phyloP scores from a whole-genome alignment of 1,140 invertebrate species.

The Bilobella aurantiaca region DNA sequence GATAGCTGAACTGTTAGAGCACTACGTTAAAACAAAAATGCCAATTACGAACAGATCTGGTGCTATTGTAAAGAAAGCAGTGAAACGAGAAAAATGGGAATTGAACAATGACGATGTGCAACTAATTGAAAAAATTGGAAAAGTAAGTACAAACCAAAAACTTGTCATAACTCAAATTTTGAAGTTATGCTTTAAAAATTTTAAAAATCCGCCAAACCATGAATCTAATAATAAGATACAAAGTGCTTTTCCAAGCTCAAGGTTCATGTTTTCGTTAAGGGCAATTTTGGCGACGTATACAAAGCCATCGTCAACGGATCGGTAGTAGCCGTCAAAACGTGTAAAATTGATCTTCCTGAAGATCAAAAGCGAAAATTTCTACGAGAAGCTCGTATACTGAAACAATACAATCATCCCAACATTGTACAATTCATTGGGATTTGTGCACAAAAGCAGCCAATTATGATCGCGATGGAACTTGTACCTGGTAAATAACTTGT shows the following conservation, averaged over 20 bases:
- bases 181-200: not conserved
- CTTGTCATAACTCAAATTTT: too few relatives aligned
- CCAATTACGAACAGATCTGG: constrained; percentile 85
- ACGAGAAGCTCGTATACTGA: constrained; percentile 87
- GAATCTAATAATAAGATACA: too few relatives aligned
- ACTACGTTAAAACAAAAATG: constrained; percentile 69
- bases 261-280: constrained; percentile 47
- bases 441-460: constrained; percentile 93
- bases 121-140: constrained; percentile 85
- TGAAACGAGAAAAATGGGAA: constrained; percentile 88
- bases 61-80: constrained; percentile 71
- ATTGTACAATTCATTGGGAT: constrained; percentile 94
- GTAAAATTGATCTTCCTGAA: constrained; percentile 80
- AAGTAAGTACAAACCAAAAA: too few relatives aligned
- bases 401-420: constrained; percentile 94
- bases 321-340: constrained; percentile 92
- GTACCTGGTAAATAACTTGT: constrained; percentile 63
- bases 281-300: constrained; percentile 95
- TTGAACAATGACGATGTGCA: constrained; percentile 91
- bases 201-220: constrained; percentile 7
- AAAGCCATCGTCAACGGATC: constrained; percentile 73
- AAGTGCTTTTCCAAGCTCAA: too few relatives aligned
- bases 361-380: constrained; percentile 94
- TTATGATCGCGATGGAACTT: constrained; percentile 98
- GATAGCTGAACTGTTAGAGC: constrained; percentile 77